Evolutionary conservation across 2,113 vertebrate species (phyloP).

Genomic region (Tychaedon coryphoeus): DNA sequence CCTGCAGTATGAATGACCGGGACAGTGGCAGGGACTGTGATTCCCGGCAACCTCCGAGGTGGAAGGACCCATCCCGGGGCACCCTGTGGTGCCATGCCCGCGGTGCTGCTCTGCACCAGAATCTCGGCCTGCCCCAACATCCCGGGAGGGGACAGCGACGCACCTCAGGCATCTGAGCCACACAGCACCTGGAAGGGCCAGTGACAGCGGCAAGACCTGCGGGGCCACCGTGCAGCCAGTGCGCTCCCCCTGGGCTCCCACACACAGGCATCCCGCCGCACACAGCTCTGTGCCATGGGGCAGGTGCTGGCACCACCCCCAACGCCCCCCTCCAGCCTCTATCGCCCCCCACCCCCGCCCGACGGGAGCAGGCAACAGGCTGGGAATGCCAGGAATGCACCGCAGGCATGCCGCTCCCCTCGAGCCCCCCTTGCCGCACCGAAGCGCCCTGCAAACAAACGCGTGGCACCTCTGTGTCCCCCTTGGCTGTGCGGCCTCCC

Average conservation of each 20-base stretch:
- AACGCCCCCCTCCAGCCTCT: neutral
- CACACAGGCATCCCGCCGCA: fast-evolving
- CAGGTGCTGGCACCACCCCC: neutral
- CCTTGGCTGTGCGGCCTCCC: no score
- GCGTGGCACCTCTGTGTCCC: neutral
- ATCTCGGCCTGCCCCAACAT: neutral
- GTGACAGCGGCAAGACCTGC: fast-evolving
- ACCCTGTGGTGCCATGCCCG: fast-evolving
- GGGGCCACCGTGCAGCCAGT: fast-evolving
- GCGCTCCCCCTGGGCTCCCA: neutral
- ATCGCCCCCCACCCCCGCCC: neutral
- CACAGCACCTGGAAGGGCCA: neutral
- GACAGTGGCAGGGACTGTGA: neutral
- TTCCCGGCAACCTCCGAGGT: neutral
- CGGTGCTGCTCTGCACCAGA: neutral
- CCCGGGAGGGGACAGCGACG: neutral
- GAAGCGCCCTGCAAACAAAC: neutral
- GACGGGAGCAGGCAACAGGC: neutral
- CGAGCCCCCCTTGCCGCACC: neutral
- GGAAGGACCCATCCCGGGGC: fast-evolving
- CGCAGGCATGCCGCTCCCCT: neutral
- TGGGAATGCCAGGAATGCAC: conserved; percentile 37
- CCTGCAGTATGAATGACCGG: neutral
- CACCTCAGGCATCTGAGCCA: fast-evolving
- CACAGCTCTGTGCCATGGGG: neutral